Evolutionary conservation across 2,888 invertebrate species (phyloP).

Genomic region (Drosophila silvestris): DNA sequence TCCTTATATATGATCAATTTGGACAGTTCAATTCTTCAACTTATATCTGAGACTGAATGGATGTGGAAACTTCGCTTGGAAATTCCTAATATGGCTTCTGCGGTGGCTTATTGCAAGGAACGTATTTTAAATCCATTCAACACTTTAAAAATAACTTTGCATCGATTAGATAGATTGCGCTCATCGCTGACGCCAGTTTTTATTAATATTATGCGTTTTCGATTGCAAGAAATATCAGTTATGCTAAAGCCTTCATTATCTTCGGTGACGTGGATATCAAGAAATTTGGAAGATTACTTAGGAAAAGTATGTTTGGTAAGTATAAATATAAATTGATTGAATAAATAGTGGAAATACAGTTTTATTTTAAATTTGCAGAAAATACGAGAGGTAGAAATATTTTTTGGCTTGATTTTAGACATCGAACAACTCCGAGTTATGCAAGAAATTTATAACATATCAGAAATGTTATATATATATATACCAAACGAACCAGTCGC

Average conservation of each 20-base stretch:
- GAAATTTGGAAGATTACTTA: conserved; percentile 86
- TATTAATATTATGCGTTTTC: conserved; percentile 89
- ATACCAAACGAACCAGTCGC: conserved; percentile 88
- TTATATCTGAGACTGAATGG: conserved; percentile 92
- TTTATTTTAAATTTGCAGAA: conserved; percentile 53
- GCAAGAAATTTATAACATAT: conserved; percentile 88
- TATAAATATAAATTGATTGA: not conserved
- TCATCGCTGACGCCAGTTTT: conserved; percentile 86
- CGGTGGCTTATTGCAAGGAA: conserved; percentile 90
- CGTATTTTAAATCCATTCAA: conserved; percentile 89
- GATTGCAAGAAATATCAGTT: conserved; percentile 89
- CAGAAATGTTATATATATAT: conserved; percentile 88
- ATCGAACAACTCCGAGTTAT: conserved; percentile 92
- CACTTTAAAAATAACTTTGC: conserved; percentile 88
- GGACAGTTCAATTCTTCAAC: conserved; percentile 89
- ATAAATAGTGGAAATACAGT: not conserved
- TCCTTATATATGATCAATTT: conserved; percentile 90
- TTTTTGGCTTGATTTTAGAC: conserved; percentile 87
- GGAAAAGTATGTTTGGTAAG: conserved; percentile 83
- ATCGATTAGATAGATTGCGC: conserved; percentile 88
- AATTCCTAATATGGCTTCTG: conserved; percentile 91
- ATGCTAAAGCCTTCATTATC: conserved; percentile 91
- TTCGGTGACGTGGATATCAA: conserved; percentile 93
- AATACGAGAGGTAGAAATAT: conserved; percentile 69
- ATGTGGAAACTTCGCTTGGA: conserved; percentile 92